phyloP scores from a whole-genome alignment of 2,888 invertebrate genomes.

The Drosophila mimetica region DNA sequence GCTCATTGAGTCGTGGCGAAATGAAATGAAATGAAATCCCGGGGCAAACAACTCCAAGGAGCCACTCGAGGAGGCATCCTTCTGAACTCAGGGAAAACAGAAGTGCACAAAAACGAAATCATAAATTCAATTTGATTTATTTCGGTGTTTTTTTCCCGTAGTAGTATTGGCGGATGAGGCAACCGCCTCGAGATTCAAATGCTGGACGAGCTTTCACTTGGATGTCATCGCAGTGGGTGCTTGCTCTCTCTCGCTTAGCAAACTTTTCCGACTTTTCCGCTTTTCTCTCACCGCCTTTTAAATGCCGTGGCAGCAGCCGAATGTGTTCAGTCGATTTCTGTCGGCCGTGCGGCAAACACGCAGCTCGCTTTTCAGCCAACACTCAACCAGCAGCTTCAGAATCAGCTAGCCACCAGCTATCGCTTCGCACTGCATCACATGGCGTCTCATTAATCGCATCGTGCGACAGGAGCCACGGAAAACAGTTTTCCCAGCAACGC shows the following conservation, averaged over 20 bases:
- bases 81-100: no score
- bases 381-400: slow-evolving; percentile 13
- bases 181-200: slow-evolving; percentile 35
- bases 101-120: slow-evolving; percentile 54
- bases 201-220: slow-evolving; percentile 38
- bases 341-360: slow-evolving; percentile 77
- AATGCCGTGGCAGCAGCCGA: slow-evolving; percentile 44
- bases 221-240: slow-evolving; percentile 24
- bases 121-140: slow-evolving; percentile 80
- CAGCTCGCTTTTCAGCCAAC: slow-evolving; percentile 26
- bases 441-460: slow-evolving; percentile 39
- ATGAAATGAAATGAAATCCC: slow-evolving; percentile 48
- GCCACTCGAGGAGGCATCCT: slow-evolving; percentile 3
- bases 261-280: slow-evolving; percentile 11
- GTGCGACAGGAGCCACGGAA: slow-evolving; percentile 18
- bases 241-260: slow-evolving; percentile 9
- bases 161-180: slow-evolving; percentile 50
- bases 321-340: slow-evolving; percentile 82
- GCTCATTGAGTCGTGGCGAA: slow-evolving; percentile 49
- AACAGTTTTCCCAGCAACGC: slow-evolving; percentile 25
- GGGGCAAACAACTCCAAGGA: slow-evolving; percentile 52
- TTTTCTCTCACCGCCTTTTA: slow-evolving; percentile 40
- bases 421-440: background rate
- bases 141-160: slow-evolving; percentile 57
- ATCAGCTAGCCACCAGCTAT: slow-evolving; percentile 11